Conservation (phyloP, 2,888 invertebrate genomes). For the Endotricha flammealis region DNA sequence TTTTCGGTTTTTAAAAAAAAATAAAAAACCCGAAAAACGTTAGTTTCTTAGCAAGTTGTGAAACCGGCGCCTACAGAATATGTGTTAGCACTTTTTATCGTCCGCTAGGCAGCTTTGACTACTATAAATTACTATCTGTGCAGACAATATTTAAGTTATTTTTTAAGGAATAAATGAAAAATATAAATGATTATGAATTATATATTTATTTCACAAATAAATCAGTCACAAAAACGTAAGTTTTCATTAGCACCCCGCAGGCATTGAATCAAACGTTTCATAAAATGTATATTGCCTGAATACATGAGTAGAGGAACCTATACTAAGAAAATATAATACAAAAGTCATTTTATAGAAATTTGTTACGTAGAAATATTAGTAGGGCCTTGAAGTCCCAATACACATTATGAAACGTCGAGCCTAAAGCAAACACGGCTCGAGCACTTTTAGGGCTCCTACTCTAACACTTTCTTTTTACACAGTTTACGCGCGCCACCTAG, state of each 20-base stretch:
- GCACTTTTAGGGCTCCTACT: too few species aligned
- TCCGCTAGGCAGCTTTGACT: too few species aligned
- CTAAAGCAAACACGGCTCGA: constrained; percentile 18
- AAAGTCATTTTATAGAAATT: constrained; percentile 38
- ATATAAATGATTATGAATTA: constrained; percentile 44
- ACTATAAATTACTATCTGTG: too few species aligned
- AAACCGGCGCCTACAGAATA: too few species aligned
- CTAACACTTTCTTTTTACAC: too few species aligned
- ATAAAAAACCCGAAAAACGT: too few species aligned
- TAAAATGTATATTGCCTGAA: constrained; percentile 58
- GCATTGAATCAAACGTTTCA: constrained; percentile 63
- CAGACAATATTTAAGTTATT: neutral
- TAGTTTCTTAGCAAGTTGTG: too few species aligned
- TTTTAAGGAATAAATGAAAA: constrained; percentile 11
- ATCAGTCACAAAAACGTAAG: constrained; percentile 58
- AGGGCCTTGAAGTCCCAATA: constrained; percentile 56
- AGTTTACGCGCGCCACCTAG: too few species aligned
- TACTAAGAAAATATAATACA: constrained; percentile 68
- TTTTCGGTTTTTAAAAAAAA: neutral
- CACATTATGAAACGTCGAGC: constrained; percentile 65
- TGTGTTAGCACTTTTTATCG: too few species aligned
- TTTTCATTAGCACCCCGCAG: constrained; percentile 52
- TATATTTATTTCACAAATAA: constrained; percentile 56
- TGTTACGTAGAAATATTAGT: constrained; percentile 20
- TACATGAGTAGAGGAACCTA: constrained; percentile 48